phyloP scores from a whole-genome alignment of 2,888 invertebrate species.

The Lepeophtheirus nordmannii region DNA sequence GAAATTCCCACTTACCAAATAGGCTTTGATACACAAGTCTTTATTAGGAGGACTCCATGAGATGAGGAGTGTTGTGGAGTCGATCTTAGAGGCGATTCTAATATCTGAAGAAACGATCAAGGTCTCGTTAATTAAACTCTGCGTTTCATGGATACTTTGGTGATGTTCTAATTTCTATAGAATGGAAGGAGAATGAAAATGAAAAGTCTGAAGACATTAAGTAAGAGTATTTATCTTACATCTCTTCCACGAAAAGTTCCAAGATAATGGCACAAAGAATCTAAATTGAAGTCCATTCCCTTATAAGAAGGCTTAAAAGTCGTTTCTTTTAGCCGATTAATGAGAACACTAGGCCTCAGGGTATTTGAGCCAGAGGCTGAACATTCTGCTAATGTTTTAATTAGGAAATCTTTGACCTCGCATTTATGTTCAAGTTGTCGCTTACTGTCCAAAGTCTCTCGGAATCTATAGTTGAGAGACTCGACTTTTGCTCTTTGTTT shows the following conservation, averaged over 20 bases:
- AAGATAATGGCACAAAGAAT: slow-evolving; percentile 16
- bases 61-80: background rate
- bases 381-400: slow-evolving; percentile 4
- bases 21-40: background rate
- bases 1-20: background rate
- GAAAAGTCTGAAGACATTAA: too few species aligned
- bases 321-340: slow-evolving; percentile 7
- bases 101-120: slow-evolving; percentile 6
- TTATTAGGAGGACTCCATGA: background rate
- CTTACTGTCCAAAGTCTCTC: slow-evolving; percentile 3
- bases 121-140: background rate
- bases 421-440: slow-evolving; percentile 14
- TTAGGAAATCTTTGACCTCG: slow-evolving; percentile 9
- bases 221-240: background rate
- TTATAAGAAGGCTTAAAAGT: slow-evolving; percentile 19
- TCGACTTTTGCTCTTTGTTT: slow-evolving; percentile 8
- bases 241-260: slow-evolving; percentile 7
- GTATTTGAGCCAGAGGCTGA: background rate
- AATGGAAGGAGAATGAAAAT: too few species aligned
- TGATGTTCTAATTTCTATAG: too few species aligned
- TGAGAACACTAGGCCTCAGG: background rate
- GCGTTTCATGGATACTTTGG: too few species aligned
- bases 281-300: slow-evolving; percentile 19
- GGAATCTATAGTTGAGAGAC: slow-evolving; percentile 1
- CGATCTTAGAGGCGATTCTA: slow-evolving; percentile 5